Conservation (phyloP, 30 jellyfish, hydroid and myxozoan genomes). For the Aurelia coerulea region DNA sequence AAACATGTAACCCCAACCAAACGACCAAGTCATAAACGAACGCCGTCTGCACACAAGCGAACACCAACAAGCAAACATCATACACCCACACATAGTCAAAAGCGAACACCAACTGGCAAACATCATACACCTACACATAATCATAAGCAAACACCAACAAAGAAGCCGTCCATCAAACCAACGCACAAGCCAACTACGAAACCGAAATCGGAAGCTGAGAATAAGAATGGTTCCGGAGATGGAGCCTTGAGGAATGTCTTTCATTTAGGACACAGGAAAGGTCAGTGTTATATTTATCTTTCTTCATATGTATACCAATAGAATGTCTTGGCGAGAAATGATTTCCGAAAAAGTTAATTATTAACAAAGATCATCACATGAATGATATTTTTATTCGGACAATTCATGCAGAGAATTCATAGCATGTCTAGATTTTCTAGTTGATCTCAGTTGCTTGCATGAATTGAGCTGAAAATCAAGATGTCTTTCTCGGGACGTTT, state of each 20-base stretch:
- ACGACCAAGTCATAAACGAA: conserved; percentile 15
- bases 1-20: not conserved
- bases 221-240: not conserved
- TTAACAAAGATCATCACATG: no score
- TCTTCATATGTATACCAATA: not conserved
- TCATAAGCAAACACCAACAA: not conserved
- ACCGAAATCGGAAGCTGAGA: not conserved
- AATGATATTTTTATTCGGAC: no score
- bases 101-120: not conserved
- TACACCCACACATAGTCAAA: not conserved
- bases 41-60: not conserved
- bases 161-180: not conserved
- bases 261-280: conserved; percentile 14
- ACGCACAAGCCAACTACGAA: not conserved
- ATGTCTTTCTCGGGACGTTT: no score
- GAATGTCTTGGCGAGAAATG: no score
- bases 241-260: conserved; percentile 4
- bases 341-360: no score
- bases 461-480: no score
- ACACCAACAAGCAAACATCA: not conserved
- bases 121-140: not conserved
- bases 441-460: no score
- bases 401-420: no score
- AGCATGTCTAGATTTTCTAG: no score
- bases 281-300: not conserved